Percentiles rank a stretch among this genome's conserved stretches.
phyloP scores from a whole-genome alignment of 1,140 invertebrate species.

The Heliconius nattereri region DNA sequence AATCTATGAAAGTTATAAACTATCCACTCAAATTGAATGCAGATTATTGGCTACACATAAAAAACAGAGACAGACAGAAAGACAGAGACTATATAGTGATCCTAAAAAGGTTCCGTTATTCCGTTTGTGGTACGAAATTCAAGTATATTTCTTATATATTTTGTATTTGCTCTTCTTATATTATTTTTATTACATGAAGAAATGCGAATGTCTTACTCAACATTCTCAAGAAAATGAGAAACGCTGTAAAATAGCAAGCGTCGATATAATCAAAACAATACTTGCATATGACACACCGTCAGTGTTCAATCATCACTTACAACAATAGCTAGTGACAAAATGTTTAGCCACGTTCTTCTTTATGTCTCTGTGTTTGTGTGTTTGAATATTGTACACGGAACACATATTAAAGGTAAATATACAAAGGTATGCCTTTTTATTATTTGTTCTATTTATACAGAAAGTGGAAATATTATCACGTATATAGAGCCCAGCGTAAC shows the following conservation, averaged over 20 bases:
- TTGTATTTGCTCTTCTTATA: too few relatives aligned
- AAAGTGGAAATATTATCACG: background rate
- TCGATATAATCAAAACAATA: constrained; percentile 57
- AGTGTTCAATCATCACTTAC: constrained; percentile 35
- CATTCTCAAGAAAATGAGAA: constrained; percentile 44
- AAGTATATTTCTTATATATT: too few relatives aligned
- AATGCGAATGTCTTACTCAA: background rate
- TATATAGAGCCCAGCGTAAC: too few relatives aligned
- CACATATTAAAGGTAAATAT: constrained; percentile 21
- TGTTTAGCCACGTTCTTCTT: background rate
- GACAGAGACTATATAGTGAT: too few relatives aligned
- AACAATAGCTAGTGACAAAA: constrained; percentile 6
- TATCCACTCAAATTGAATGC: too few relatives aligned
- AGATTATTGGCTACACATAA: too few relatives aligned
- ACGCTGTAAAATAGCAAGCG: constrained; percentile 35
- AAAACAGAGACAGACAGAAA: too few relatives aligned
- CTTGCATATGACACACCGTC: constrained; percentile 32
- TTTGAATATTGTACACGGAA: constrained; percentile 23
- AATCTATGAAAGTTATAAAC: too few relatives aligned
- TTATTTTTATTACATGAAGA: background rate
- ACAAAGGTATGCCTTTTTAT: background rate
- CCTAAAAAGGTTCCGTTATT: too few relatives aligned
- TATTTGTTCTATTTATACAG: background rate
- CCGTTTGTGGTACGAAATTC: too few relatives aligned
- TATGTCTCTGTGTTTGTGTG: constrained; percentile 9